These are phyloP conservation scores for Pachycephala philippinensis DNA, from an alignment of 2,113 vertebrate genomes.

Conservation along the genomic window DNA sequence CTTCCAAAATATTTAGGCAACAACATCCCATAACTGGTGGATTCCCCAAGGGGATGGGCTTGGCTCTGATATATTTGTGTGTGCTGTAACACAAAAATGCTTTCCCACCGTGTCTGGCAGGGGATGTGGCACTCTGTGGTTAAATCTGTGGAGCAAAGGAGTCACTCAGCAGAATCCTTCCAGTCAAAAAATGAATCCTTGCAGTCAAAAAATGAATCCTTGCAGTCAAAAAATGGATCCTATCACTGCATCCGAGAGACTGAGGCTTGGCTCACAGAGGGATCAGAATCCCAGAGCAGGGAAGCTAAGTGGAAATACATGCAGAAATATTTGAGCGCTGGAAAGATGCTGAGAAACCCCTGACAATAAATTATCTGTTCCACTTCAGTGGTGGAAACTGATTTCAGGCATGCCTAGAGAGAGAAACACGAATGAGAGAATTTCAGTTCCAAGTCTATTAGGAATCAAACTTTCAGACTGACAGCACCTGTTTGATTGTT, in stretches of 20 bases:
- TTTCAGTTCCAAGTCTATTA: neutral
- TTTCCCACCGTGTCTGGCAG: neutral
- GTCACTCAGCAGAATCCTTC: neutral
- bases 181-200: neutral
- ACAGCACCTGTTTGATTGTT: conserved; percentile 2
- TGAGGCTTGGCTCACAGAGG: neutral
- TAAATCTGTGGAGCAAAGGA: neutral
- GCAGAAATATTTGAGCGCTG: neutral
- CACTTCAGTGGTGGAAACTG: conserved; percentile 10
- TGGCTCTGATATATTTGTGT: neutral
- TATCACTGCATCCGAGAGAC: neutral
- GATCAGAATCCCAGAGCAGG: neutral
- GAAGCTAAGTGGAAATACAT: neutral
- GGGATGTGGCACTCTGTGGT: neutral
- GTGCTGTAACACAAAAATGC: neutral
- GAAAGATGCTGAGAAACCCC: neutral
- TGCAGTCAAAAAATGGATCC: neutral
- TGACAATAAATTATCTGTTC: conserved; percentile 39
- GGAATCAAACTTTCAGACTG: conserved; percentile 39
- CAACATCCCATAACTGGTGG: neutral
- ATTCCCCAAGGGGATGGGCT: neutral
- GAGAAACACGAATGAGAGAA: neutral
- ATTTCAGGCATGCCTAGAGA: conserved; percentile 12
- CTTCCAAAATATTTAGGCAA: neutral
- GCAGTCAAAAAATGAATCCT: neutral